Base-by-base conservation (phyloP, 1,140 invertebrate genomes). In the Drosophila varians region DNA sequence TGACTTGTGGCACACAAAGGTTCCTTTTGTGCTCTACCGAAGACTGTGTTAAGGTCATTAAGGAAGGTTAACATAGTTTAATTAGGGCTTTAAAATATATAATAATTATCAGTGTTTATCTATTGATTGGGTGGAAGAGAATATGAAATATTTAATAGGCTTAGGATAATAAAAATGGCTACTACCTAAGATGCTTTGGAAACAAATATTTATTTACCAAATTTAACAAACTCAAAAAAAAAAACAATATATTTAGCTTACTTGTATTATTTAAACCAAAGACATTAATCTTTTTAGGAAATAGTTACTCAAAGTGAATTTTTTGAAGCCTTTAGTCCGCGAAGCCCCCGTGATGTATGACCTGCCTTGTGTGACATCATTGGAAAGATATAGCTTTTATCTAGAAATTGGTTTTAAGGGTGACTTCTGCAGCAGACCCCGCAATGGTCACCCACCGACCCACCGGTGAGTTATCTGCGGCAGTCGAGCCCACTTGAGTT, bases 401-500 rank as follows among this genome's bases (percentile, higher is more conserved):
- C 58, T 45, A 21, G 58, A 62, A 61, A 53, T 47, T 23, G 28
- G 43, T 45, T 42, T 43, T 46, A 31, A 19, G 38, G 21, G 19
- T 21, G 47, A 69, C 53, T 71, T 58, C 16, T 69, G 26, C 38
- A 38, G 36, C 43, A 43, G 66, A 70, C 66, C 52, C 64, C 12
- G 19, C 64, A n/a, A 3, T 70, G 66, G 48, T 46, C 48, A 42
- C 66, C 66, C 26, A 5, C 25, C 47, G 28, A 14, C 28, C 31
- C 4, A 38, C 6, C 5, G 36, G 36, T 38, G 36, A 16, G 14
- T 64, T 78, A 78, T 75, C 77, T 75, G 54, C 55, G 38, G 68
- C 36, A 79, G 79, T 56, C 79, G 65, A 79, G 79, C 80, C 79
- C 82, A 84, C 76, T 80, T 52, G 80, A 84, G 25, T 43, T 42